A percentile compares a stretch with the other conserved stretches of the same genome.
These are phyloP conservation scores for Encarsia formosa DNA, from an alignment of 2,888 invertebrate species.

Conservation along the genomic window DNA sequence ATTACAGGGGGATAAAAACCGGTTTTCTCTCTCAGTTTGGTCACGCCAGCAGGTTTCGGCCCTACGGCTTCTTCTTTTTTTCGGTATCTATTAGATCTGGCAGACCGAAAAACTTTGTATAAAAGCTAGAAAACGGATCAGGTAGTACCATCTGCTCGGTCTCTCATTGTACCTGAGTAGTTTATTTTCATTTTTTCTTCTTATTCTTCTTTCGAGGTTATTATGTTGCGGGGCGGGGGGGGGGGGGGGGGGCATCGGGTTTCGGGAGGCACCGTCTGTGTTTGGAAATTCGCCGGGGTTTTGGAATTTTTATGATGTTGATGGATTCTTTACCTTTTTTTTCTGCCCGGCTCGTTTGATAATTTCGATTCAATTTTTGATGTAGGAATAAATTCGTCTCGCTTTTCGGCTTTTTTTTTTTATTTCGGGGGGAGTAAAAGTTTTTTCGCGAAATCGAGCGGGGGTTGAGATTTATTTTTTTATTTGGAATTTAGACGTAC, in stretches of 20 bases:
- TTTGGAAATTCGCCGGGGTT: slow-evolving; percentile 5
- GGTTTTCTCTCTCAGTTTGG: slow-evolving; percentile 29
- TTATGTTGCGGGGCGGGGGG: slow-evolving; percentile 17
- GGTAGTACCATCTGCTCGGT: slow-evolving; percentile 26
- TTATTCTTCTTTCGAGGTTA: slow-evolving; percentile 3
- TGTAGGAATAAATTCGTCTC: no score
- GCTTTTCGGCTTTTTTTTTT: no score
- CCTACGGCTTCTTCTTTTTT: slow-evolving; percentile 12
- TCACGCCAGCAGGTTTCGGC: slow-evolving; percentile 26
- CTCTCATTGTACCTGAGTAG: no score
- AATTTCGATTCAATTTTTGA: no score
- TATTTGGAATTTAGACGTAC: no score
- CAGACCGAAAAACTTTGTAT: slow-evolving; percentile 21
- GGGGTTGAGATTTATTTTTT: no score
- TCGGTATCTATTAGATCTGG: slow-evolving; percentile 32
- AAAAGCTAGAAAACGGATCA: slow-evolving; percentile 20
- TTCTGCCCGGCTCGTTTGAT: no score
- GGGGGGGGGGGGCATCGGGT: slow-evolving; percentile 15
- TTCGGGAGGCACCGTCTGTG: slow-evolving; percentile 6
- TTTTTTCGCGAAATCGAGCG: no score
- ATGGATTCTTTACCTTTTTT: no score
- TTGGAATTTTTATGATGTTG: no score
- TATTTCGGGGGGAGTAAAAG: no score
- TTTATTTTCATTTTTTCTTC: slow-evolving; percentile 11
- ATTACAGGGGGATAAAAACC: slow-evolving; percentile 18